Evolutionary conservation across 2,888 invertebrate species (phyloP).

Genomic region (Alviniconcha strummeri): DNA sequence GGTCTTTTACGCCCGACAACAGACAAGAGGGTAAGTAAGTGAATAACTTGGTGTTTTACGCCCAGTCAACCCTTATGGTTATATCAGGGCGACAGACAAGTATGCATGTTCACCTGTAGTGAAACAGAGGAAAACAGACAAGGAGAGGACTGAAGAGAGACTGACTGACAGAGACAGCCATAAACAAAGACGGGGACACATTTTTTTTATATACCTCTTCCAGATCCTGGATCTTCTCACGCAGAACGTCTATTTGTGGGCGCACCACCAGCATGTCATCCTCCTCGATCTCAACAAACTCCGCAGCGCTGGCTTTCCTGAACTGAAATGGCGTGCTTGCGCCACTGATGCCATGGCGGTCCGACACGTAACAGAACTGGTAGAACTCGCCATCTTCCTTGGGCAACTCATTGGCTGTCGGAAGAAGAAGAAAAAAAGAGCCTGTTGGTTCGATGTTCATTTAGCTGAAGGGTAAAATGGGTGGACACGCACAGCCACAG

Average conservation of each 20-base stretch:
- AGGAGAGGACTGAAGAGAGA: too few species aligned
- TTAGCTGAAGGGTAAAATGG: too few species aligned
- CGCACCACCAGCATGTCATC: conserved; percentile 69
- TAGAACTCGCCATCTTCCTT: conserved; percentile 73
- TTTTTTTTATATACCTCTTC: conserved; percentile 42
- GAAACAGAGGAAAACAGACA: too few species aligned
- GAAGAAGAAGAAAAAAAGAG: conserved; percentile 1
- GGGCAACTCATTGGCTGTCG: conserved; percentile 66
- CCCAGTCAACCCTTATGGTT: too few species aligned
- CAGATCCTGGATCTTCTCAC: conserved; percentile 62
- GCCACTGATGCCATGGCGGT: conserved; percentile 66
- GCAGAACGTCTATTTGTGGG: conserved; percentile 62
- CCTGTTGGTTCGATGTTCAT: conserved; percentile 40
- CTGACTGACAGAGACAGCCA: too few species aligned
- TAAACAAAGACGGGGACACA: too few species aligned
- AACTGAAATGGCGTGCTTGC: conserved; percentile 74
- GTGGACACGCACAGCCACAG: too few species aligned
- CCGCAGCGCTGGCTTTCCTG: conserved; percentile 62
- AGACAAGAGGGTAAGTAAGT: too few species aligned
- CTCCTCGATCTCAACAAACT: conserved; percentile 69
- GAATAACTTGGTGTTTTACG: too few species aligned
- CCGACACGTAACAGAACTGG: conserved; percentile 72
- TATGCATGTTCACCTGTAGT: too few species aligned
- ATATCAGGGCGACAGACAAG: too few species aligned
- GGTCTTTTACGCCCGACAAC: too few species aligned